phyloP scores from a whole-genome alignment of 2,113 vertebrate species.

The Cyanistes caeruleus region DNA sequence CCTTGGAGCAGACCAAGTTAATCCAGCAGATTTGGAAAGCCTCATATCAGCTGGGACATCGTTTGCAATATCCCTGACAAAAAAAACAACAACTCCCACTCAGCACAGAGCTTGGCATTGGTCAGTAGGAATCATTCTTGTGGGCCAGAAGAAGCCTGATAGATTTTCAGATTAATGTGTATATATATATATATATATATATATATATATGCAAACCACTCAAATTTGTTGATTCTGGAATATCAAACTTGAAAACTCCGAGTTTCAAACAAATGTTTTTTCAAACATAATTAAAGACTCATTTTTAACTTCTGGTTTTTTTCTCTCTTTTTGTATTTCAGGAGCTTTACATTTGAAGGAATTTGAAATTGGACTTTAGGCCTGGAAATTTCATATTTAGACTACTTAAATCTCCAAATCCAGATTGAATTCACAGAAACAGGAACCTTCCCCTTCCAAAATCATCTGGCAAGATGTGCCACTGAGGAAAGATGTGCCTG shows the following conservation, averaged over 20 bases:
- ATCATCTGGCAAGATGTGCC: too few species aligned
- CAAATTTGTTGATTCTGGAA: not conserved
- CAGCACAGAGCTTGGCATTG: not conserved
- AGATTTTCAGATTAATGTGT: not conserved
- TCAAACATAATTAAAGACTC: not conserved
- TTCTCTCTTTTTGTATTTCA: not conserved
- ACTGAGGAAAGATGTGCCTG: not conserved
- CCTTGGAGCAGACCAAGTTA: not conserved
- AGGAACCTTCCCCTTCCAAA: not conserved
- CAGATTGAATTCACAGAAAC: not conserved
- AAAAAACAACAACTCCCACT: not conserved
- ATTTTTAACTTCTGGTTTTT: not conserved
- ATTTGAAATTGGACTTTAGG: not conserved
- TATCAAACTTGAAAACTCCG: not conserved
- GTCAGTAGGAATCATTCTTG: not conserved
- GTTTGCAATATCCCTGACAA: not conserved
- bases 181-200: not conserved
- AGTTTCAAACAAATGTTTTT: not conserved
- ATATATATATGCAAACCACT: not conserved
- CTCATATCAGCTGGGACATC: not conserved
- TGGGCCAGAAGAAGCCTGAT: not conserved
- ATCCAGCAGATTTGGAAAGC: not conserved
- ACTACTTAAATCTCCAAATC: not conserved
- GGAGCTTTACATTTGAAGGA: not conserved
- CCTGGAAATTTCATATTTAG: not conserved